These are phyloP conservation scores for Triplophysa yarkandensis DNA, from an alignment of 2,797 vertebrate species.

Conservation along the genomic window DNA sequence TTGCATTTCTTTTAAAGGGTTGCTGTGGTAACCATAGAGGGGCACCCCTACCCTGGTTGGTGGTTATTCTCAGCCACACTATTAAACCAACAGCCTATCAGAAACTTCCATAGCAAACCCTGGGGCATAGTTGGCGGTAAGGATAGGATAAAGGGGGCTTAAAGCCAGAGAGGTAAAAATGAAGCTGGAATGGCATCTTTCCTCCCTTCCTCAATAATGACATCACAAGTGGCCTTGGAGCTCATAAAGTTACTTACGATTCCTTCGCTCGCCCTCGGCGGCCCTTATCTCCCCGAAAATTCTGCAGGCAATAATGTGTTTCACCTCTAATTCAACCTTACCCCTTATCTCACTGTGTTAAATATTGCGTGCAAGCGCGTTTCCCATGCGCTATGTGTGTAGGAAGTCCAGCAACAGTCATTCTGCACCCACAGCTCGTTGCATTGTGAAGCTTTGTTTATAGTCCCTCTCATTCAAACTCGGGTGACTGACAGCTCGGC, in stretches of 20 bases:
- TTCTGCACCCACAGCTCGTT: conserved; percentile 8
- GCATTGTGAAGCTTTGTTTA: conserved; percentile 17
- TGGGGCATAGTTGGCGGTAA: conserved; percentile 52
- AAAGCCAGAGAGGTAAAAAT: conserved; percentile 1
- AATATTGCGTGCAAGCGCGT: neutral
- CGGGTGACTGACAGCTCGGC: conserved; percentile 4
- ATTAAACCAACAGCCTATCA: conserved; percentile 71
- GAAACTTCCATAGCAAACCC: conserved; percentile 60
- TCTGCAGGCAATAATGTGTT: conserved; percentile 11
- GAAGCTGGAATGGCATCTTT: neutral
- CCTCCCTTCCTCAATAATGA: conserved; percentile 39
- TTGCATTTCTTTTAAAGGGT: conserved; percentile 64
- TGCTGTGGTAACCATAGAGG: conserved; percentile 76
- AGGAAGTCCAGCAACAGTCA: conserved; percentile 4
- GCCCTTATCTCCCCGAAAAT: conserved; percentile 1
- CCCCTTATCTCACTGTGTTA: neutral
- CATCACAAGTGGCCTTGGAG: conserved; percentile 37
- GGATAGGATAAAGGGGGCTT: conserved; percentile 24
- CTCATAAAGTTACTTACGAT: conserved; percentile 34
- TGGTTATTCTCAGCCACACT: conserved; percentile 79
- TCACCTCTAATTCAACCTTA: conserved; percentile 4
- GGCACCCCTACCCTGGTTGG: conserved; percentile 74
- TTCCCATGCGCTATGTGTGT: neutral
- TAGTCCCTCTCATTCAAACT: neutral
- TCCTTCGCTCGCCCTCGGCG: neutral